Evolutionary conservation across 37 sponge, comb jelly and placozoan species (phyloP), one percentile per base, ranked within the genome.

Genomic region (Spongia lamella): DNA sequence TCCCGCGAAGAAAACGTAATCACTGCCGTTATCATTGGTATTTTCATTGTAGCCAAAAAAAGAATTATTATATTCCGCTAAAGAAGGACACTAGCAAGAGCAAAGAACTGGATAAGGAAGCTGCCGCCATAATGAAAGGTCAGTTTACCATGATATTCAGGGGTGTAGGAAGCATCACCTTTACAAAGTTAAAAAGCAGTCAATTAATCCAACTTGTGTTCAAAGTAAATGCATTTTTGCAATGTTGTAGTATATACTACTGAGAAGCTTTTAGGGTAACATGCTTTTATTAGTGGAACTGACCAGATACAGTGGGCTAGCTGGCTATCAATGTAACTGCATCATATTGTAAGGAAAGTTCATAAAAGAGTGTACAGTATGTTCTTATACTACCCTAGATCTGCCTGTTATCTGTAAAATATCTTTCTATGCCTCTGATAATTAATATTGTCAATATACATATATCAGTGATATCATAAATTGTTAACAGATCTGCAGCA

Each of bases 61-160:
- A 47, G 47, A 38, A 40, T 40, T 33, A 27, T 33, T n/a, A n/a
- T n/a, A n/a, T n/a, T n/a, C 25, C 26, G 61, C 7, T 5, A 20
- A 50, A n/a, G 43, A 57, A 20, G 25, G 71, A 63, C 72, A 36
- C 65, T 20, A 24, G 35, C 9, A 76, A 84, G 43, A 70, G 84
- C 40, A 16, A 38, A 27, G 43, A 38, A 29, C 60, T 88, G 20
- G 79, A 87, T 6, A 69, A 68, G 59, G 73, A 83, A 38, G 92
- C 92, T 21, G 92, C 80, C 26, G 92, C 92, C 14, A 66, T 91
- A 17, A 43, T 86, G 25, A 78, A 57, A 78, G 89, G 92, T 83
- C 27, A 43, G 68, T 38, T 21, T 16, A 67, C 19, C 15, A 47
- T 50, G 38, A n/a, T 16, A 16, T 43, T 19, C 19, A 38, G 71